A percentile compares a stretch with the other conserved stretches of the same genome.
Conservation (phyloP, 2,797 vertebrate genomes). For the Scolopax rusticola region DNA sequence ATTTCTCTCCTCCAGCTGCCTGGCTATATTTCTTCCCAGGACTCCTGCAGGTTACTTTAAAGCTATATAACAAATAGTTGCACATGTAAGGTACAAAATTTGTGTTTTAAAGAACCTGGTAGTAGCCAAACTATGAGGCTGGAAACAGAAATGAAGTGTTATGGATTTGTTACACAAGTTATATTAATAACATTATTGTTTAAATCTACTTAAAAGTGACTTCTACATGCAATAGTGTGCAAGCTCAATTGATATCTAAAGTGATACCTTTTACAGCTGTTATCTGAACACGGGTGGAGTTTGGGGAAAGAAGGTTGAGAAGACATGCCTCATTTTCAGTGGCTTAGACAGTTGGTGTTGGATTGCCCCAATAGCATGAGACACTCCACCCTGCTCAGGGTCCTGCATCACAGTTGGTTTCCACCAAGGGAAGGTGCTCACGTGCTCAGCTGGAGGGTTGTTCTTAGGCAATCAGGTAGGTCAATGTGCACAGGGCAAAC, state of each 20-base stretch:
- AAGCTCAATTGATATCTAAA: not conserved
- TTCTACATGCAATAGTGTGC: not conserved
- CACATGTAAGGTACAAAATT: not conserved
- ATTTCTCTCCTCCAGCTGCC: not conserved
- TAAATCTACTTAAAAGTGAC: not conserved
- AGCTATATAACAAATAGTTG: not conserved
- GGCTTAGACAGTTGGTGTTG: not conserved
- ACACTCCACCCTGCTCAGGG: rapidly evolving
- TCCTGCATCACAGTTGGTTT: not conserved
- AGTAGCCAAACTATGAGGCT: not conserved
- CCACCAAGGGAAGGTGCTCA: not conserved
- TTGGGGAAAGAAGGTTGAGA: not conserved
- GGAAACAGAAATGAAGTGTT: slow-evolving; percentile 55
- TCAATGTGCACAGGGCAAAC: not conserved
- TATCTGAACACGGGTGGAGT: not conserved
- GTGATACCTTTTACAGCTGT: not conserved
- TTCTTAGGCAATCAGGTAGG: not conserved
- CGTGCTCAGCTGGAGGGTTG: rapidly evolving
- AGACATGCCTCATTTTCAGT: not conserved
- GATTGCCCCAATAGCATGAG: not conserved
- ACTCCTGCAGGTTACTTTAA: not conserved
- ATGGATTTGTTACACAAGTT: not conserved
- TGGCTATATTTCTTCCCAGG: not conserved
- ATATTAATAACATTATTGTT: not conserved
- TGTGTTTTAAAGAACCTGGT: not conserved